Base-by-base conservation (phyloP, 1,140 invertebrate genomes). In the Trypoxylus dichotomus region DNA sequence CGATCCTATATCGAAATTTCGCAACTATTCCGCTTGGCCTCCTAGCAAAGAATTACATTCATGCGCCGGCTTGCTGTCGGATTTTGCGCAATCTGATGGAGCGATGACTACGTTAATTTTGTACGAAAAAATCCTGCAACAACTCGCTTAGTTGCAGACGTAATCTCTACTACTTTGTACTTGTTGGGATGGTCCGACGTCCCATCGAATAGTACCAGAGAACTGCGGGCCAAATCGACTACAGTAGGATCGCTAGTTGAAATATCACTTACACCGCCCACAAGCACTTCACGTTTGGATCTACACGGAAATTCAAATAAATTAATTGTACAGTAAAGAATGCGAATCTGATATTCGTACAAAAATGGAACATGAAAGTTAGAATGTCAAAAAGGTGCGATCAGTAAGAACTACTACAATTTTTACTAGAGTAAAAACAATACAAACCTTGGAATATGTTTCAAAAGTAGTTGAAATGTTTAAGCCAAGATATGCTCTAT, bases 1-100 rank as follows among this genome's bases (percentile, higher is more conserved):
- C 88, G 87, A 63, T 92, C 90, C 88, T 88, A 91, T 54, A 92
- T 84, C 13, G 85, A 85, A 37, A 83, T 79, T 8, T 79, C 25
- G 76, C 82, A 82, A 27, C 71, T 68, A 32, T 75, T 82, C 19
- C 86, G 86, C 73, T 76, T 68, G n/a, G 83, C 78, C 0, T 79
- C 81, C 29, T 84, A 84, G 42, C 83, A 86, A 2, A 15, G 15
- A 29, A 15, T 72, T 75, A 37, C 81, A 81, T 3, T 58, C n/a
- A 10, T 75, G 29, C 13, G 76, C 29, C 73, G 47, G 25, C 72
- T 25, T 13, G 77, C 74, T 29, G 13, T 54, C 5, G 25, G 0
- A 25, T 78, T 80, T 79, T 10, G 25, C 13, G 42, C 80, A 81
- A 43, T 81, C 79, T 63, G 80, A 79, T 27, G 78, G 25, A 13